phyloP scores from a whole-genome alignment of 2,113 vertebrate species.

The Crotalus horridus region DNA sequence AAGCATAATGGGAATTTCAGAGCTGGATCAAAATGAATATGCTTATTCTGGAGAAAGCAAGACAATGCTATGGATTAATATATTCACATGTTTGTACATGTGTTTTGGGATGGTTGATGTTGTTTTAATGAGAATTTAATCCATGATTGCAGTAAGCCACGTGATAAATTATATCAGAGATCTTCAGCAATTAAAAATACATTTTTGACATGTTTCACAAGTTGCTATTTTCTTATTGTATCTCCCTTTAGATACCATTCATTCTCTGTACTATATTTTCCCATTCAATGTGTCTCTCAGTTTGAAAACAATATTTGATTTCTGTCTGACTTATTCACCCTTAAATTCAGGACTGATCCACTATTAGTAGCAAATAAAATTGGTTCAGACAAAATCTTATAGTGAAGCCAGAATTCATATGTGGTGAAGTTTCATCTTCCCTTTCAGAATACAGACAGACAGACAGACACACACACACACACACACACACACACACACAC shows the following conservation, averaged over 20 bases:
- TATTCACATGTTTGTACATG: background rate
- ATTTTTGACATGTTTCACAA: slow-evolving; percentile 18
- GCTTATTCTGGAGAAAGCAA: background rate
- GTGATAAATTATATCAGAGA: slow-evolving; percentile 7
- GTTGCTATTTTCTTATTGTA: slow-evolving; percentile 28
- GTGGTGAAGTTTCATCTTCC: background rate
- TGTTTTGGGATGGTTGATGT: background rate
- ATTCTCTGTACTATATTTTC: background rate
- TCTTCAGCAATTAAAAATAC: slow-evolving; percentile 19
- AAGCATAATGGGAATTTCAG: background rate
- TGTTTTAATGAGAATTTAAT: slow-evolving; percentile 46
- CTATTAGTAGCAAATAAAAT: background rate
- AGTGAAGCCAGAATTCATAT: background rate
- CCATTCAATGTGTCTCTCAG: background rate
- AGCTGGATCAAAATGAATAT: background rate
- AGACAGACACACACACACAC: too few species aligned
- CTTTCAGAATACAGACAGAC: background rate
- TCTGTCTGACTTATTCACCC: background rate
- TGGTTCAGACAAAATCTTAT: background rate
- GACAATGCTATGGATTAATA: background rate
- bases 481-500: too few species aligned
- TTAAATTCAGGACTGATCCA: background rate
- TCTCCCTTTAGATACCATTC: slow-evolving; percentile 11
- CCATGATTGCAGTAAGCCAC: background rate
- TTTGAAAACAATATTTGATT: slow-evolving; percentile 24